These are phyloP conservation scores for Lagria hirta DNA, from an alignment of 2,888 invertebrate genomes.

Conservation along the genomic window DNA sequence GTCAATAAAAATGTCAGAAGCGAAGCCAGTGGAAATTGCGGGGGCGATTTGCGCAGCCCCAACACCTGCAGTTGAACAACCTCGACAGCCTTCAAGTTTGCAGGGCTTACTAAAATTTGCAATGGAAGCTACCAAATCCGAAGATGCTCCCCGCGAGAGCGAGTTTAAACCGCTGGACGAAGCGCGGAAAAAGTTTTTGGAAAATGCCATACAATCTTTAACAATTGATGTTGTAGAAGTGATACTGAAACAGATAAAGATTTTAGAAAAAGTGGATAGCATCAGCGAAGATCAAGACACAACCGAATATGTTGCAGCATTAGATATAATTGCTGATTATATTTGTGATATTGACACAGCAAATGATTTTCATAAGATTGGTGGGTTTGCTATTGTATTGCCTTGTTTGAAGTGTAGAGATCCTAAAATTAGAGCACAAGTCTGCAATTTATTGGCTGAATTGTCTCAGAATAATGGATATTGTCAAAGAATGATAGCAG, in stretches of 20 bases:
- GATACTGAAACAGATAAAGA: constrained; percentile 63
- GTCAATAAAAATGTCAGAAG: constrained; percentile 11
- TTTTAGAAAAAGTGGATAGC: constrained; percentile 59
- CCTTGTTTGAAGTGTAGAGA: constrained; percentile 66
- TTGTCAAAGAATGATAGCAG: constrained; percentile 73
- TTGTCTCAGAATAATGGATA: constrained; percentile 84
- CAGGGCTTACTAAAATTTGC: constrained; percentile 68
- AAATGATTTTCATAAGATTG: constrained; percentile 73
- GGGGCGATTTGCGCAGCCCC: constrained; percentile 21
- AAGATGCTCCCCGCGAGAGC: constrained; percentile 59
- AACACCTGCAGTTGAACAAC: constrained; percentile 34
- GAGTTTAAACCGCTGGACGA: constrained; percentile 63
- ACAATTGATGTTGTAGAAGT: constrained; percentile 70
- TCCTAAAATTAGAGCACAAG: constrained; percentile 62
- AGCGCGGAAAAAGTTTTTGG: constrained; percentile 69
- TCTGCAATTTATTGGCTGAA: constrained; percentile 73
- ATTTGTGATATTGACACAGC: constrained; percentile 79
- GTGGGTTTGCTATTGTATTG: constrained; percentile 74
- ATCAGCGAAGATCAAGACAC: constrained; percentile 57
- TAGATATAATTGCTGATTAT: constrained; percentile 68
- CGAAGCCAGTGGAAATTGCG: constrained; percentile 12
- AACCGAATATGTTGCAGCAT: constrained; percentile 61
- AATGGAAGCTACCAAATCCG: constrained; percentile 65
- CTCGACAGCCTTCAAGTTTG: constrained; percentile 48
- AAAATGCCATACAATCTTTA: constrained; percentile 69